phyloP scores from a whole-genome alignment of 1,140 invertebrate genomes.

The Magallana ariakensis region DNA sequence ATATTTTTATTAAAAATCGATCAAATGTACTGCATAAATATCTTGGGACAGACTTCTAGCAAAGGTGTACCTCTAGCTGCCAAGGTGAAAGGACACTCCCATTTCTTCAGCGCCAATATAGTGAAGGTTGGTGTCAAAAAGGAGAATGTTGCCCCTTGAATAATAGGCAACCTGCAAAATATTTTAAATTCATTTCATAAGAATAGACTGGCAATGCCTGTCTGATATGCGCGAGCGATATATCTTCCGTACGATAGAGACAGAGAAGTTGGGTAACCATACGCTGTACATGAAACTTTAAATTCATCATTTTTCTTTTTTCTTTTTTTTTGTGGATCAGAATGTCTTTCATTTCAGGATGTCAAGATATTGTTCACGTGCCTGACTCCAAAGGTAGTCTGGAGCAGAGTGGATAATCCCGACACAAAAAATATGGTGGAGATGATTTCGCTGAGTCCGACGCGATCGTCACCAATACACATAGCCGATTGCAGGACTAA shows the following conservation, averaged over 20 bases:
- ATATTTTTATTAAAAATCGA: too few species aligned
- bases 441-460: constrained; percentile 84
- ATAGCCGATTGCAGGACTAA: constrained; percentile 88
- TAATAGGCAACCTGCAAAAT: constrained; percentile 83
- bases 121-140: constrained; percentile 92
- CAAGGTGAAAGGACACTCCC: constrained; percentile 64
- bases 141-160: constrained; percentile 91
- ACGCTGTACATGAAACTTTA: too few species aligned
- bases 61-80: constrained; percentile 43
- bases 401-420: constrained; percentile 89
- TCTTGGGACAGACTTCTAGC: too few species aligned
- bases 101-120: constrained; percentile 83
- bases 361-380: constrained; percentile 64
- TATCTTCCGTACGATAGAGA: too few species aligned
- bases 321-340: too few species aligned
- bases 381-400: constrained; percentile 90
- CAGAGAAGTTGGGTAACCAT: background rate
- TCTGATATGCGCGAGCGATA: background rate
- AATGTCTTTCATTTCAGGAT: too few species aligned
- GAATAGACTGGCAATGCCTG: background rate
- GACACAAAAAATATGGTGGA: constrained; percentile 94
- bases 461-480: constrained; percentile 86
- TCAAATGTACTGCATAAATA: too few species aligned
- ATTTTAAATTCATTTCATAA: background rate
- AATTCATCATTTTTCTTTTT: too few species aligned